phyloP scores from a whole-genome alignment of 2,113 vertebrate species.

The Formicarius rufipectus region DNA sequence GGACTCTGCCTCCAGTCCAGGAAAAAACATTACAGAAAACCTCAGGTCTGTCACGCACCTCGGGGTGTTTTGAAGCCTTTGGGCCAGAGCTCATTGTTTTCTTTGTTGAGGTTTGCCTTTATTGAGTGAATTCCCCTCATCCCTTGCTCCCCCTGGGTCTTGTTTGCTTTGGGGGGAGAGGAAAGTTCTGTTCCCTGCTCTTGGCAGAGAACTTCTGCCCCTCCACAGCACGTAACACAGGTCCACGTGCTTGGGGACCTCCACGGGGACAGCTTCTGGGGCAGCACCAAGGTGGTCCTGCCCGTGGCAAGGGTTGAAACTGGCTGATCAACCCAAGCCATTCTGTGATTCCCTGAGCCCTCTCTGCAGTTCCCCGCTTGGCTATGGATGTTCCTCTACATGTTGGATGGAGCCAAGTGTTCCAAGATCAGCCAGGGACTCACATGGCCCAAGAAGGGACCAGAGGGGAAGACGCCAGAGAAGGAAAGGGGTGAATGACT shows the following conservation, averaged over 20 bases:
- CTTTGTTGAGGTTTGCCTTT: background rate
- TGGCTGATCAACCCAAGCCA: background rate
- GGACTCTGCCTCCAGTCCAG: background rate
- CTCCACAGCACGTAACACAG: accelerated
- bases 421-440: background rate
- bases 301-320: background rate
- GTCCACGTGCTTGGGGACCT: background rate
- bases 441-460: background rate
- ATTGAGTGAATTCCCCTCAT: background rate
- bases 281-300: background rate
- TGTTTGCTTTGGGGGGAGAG: background rate
- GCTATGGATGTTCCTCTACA: accelerated
- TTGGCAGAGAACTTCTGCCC: background rate
- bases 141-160: background rate
- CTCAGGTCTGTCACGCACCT: background rate
- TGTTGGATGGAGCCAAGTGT: background rate
- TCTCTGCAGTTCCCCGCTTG: accelerated
- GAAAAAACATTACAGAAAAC: conserved; percentile 22
- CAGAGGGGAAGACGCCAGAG: background rate
- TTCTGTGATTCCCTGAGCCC: background rate
- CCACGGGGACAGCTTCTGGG: background rate
- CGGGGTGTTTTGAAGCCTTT: background rate
- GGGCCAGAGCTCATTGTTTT: background rate
- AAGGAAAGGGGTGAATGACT: background rate
- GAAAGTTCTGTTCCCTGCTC: background rate